These are phyloP conservation scores for Xenentodon cancila DNA, from an alignment of 2,797 vertebrate species.

Conservation along the genomic window DNA sequence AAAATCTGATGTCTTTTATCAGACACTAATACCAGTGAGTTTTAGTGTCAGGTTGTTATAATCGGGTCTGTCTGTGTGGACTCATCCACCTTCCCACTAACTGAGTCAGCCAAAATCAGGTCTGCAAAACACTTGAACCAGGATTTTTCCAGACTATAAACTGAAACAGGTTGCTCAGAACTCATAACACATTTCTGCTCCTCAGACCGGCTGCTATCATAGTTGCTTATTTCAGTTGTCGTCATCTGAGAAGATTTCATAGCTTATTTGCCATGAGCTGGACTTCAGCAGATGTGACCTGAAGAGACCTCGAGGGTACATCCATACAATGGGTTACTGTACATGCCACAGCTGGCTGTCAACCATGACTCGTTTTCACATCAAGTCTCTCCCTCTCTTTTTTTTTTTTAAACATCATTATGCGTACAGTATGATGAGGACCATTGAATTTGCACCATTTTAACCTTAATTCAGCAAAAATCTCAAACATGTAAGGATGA, in stretches of 20 bases:
- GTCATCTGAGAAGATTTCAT: background rate
- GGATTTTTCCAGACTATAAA: slow-evolving; percentile 17
- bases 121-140: slow-evolving; percentile 24
- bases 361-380: background rate
- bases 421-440: background rate
- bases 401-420: background rate
- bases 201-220: too few species aligned
- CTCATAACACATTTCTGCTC: background rate
- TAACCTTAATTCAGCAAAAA: slow-evolving; percentile 1
- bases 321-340: slow-evolving; percentile 7
- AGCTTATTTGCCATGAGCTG: slow-evolving; percentile 3
- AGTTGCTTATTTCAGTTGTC: background rate
- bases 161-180: background rate
- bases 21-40: too few species aligned
- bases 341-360: slow-evolving; percentile 12
- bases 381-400: background rate
- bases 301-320: slow-evolving; percentile 12
- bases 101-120: background rate
- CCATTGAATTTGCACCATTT: background rate
- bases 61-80: background rate
- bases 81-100: background rate
- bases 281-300: slow-evolving; percentile 20
- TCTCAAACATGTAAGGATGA: background rate
- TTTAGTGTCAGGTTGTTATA: background rate
- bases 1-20: too few species aligned